phyloP scores from a whole-genome alignment of 2,888 invertebrate species.

The Anticlea derivata region DNA sequence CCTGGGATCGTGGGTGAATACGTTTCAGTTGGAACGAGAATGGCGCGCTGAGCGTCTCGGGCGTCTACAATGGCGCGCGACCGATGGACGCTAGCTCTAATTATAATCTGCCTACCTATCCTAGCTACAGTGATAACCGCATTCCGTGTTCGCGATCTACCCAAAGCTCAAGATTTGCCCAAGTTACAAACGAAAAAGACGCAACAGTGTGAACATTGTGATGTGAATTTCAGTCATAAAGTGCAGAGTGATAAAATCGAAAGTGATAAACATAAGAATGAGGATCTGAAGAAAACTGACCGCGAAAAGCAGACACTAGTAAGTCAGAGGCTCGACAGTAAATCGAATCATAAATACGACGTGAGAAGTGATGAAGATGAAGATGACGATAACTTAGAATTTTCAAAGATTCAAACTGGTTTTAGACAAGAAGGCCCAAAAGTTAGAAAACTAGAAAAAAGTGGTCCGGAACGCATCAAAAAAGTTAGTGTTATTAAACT shows the following conservation, averaged over 20 bases:
- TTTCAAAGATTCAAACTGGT: constrained; percentile 42
- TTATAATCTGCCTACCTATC: constrained; percentile 74
- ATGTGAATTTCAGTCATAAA: constrained; percentile 64
- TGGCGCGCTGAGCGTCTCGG: constrained; percentile 74
- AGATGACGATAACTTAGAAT: constrained; percentile 43
- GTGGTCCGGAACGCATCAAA: constrained; percentile 7
- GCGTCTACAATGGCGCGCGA: constrained; percentile 76
- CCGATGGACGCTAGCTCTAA: constrained; percentile 76
- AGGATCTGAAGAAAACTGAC: constrained; percentile 59
- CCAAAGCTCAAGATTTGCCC: constrained; percentile 52
- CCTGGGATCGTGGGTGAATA: constrained; percentile 54
- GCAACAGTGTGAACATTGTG: constrained; percentile 72
- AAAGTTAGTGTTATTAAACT: constrained; percentile 11
- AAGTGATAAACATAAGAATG: constrained; percentile 61
- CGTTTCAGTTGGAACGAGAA: constrained; percentile 68
- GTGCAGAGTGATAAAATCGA: constrained; percentile 66
- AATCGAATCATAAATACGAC: constrained; percentile 47
- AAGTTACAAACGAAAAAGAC: constrained; percentile 58
- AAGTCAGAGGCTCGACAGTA: constrained; percentile 50
- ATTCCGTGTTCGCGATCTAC: constrained; percentile 79
- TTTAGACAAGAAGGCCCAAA: constrained; percentile 42
- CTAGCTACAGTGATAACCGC: constrained; percentile 80
- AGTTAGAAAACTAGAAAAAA: constrained; percentile 35
- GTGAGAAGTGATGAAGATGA: constrained; percentile 55
- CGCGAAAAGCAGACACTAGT: constrained; percentile 57